A percentile compares a stretch with the other conserved stretches of the same genome.
These are phyloP conservation scores for Pelodiscus sinensis DNA, from an alignment of 2,113 vertebrate species.

Conservation along the genomic window DNA sequence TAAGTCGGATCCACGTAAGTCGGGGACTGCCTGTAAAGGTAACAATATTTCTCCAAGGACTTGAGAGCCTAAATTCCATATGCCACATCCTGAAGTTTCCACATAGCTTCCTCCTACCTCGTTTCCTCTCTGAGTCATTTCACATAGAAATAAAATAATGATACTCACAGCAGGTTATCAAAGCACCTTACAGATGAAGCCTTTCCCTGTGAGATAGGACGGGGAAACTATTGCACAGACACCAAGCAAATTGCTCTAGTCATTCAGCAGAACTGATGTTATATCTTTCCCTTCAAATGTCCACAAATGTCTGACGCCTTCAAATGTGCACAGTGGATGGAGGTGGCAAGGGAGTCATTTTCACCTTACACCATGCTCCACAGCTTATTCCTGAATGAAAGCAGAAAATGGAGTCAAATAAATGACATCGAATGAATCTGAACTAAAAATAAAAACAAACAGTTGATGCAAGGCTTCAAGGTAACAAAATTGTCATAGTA, in stretches of 20 bases:
- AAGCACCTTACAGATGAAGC: neutral
- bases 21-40: too few species aligned
- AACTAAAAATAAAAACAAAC: neutral
- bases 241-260: neutral
- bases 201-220: neutral
- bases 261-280: conserved; percentile 3
- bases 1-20: too few species aligned
- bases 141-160: neutral
- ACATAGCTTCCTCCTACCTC: neutral
- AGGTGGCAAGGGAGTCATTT: neutral
- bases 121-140: neutral
- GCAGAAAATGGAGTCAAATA: neutral
- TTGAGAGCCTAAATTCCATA: neutral
- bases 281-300: neutral
- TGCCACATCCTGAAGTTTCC: neutral
- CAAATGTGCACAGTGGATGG: neutral
- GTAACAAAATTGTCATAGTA: neutral
- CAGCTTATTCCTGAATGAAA: neutral
- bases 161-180: neutral
- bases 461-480: neutral
- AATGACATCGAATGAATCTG: neutral
- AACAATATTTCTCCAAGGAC: conserved; percentile 21
- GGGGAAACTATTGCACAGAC: neutral
- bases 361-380: neutral
- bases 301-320: neutral